Base-by-base conservation (phyloP, 2,113 vertebrate genomes). In the Peucedramus taeniatus region DNA sequence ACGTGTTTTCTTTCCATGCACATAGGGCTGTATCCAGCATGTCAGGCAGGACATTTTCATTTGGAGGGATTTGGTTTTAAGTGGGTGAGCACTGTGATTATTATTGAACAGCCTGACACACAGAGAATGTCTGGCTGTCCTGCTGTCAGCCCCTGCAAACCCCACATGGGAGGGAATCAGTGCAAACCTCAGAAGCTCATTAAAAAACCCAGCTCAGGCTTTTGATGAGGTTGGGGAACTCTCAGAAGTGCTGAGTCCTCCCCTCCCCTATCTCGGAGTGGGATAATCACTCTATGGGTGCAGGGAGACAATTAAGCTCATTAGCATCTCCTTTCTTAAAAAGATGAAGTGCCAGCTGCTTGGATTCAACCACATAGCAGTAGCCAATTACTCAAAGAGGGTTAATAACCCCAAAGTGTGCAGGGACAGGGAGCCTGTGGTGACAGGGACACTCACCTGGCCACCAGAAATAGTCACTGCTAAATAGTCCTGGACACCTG, bases 291-390 rank as follows among this genome's bases (percentile, higher is more conserved):
- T 56, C 44, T 17, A 28, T 39, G 68, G 37, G 66, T 70, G 78
- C 88, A 54, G 45, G n/a, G 35, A 86, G 47, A 78, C 51, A 93
- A 74, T 86, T 95, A 87, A 83, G 27, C 68, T 77, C 54, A 77
- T 90, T 87, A 70, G 42, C 42, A 35, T 27, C 37, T 45, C 61
- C 39, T 75, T 76, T 50, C 63, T 47, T 59, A 24, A 37, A 66
- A 70, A 78, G 42, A 92, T 20, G 33, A 44, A 64, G 54, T 11
- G 21, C 37, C 37, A 26, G 33, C 31, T 47, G 33, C 45, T 77
- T 33, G 27, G 10, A 20, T 63, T 42, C 15, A 37, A 12, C 26
- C 37, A 31, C 49, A 16, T 2, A 6, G 61, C 50, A 63, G 56
- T 39, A 71, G 80, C 47, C 65, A 44, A 3, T 79, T 63, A 39